phyloP scores from a whole-genome alignment of 1,140 invertebrate genomes.

The Hycleus phaleratus region DNA sequence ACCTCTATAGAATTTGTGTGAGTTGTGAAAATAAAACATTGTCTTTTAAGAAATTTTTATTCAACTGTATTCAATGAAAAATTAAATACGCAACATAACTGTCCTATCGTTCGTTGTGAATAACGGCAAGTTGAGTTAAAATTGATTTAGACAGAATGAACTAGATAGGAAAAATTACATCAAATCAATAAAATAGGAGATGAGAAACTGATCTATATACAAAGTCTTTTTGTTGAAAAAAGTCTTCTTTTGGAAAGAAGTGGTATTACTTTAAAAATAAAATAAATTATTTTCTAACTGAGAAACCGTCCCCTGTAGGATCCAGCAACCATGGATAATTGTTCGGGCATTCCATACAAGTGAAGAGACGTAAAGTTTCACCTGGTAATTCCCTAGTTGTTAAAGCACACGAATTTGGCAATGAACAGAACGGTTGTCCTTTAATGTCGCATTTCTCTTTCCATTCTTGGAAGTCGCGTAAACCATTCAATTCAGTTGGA shows the following conservation, averaged over 20 bases:
- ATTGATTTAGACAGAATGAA: no score
- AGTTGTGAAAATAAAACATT: no score
- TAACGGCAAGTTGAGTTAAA: no score
- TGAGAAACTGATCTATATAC: constrained; percentile 10
- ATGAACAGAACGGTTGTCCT: constrained; percentile 83
- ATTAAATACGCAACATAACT: no score
- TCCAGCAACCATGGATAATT: constrained; percentile 94
- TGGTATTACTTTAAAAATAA: constrained; percentile 4
- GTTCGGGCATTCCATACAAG: constrained; percentile 92
- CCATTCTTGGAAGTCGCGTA: constrained; percentile 90
- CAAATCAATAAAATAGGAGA: constrained; percentile 2
- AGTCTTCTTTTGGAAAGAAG: constrained; percentile 2
- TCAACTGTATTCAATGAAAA: no score
- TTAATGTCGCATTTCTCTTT: constrained; percentile 94
- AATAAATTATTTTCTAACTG: constrained; percentile 58
- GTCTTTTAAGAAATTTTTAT: no score
- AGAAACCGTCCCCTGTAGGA: constrained; percentile 89
- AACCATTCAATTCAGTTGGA: constrained; percentile 77
- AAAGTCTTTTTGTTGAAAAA: constrained; percentile 11
- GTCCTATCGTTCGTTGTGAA: no score
- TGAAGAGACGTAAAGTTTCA: constrained; percentile 85
- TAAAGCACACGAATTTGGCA: constrained; percentile 83
- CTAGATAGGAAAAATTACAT: no score
- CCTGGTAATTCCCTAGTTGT: constrained; percentile 85
- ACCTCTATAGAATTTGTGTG: neutral